Conservation (phyloP, 2,113 vertebrate genomes). For the Lasiurus borealis region DNA sequence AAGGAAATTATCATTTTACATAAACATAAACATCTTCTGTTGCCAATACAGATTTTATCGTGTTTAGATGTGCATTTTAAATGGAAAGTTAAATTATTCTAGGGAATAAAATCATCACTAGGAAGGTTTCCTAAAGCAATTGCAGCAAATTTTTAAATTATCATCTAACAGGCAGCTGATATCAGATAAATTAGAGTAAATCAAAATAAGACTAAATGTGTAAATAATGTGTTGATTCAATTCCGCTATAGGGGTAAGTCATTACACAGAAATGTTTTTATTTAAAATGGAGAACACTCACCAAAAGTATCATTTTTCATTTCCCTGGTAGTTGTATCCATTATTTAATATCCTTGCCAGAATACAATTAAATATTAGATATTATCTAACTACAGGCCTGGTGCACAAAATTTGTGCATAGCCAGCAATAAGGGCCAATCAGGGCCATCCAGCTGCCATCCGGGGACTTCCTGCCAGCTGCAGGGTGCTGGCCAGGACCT, state of each 20-base stretch:
- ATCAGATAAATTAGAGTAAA: slow-evolving; percentile 77
- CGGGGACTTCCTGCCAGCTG: too few species aligned
- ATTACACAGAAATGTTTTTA: background rate
- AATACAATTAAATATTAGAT: slow-evolving; percentile 67
- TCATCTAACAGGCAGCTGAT: slow-evolving; percentile 61
- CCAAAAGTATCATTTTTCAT: slow-evolving; percentile 36
- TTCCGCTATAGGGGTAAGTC: slow-evolving; percentile 45
- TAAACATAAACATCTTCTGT: slow-evolving; percentile 54
- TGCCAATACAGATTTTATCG: slow-evolving; percentile 7
- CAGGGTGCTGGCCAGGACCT: too few species aligned
- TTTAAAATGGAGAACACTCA: slow-evolving; percentile 56
- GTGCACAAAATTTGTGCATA: too few species aligned
- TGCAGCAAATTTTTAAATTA: slow-evolving; percentile 74
- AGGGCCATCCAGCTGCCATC: too few species aligned
- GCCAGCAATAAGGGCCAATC: too few species aligned
- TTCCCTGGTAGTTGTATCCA: slow-evolving; percentile 41
- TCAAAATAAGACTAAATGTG: slow-evolving; percentile 72
- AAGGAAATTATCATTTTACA: slow-evolving; percentile 13
- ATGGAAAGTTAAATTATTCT: slow-evolving; percentile 76
- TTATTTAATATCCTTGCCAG: slow-evolving; percentile 58
- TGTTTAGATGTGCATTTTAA: slow-evolving; percentile 63
- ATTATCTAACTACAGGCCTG: background rate
- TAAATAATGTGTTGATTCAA: slow-evolving; percentile 68
- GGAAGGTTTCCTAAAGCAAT: slow-evolving; percentile 78
- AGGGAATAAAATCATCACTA: slow-evolving; percentile 80